phyloP scores from a whole-genome alignment of 2,113 vertebrate genomes.

The Neoarius graeffei region DNA sequence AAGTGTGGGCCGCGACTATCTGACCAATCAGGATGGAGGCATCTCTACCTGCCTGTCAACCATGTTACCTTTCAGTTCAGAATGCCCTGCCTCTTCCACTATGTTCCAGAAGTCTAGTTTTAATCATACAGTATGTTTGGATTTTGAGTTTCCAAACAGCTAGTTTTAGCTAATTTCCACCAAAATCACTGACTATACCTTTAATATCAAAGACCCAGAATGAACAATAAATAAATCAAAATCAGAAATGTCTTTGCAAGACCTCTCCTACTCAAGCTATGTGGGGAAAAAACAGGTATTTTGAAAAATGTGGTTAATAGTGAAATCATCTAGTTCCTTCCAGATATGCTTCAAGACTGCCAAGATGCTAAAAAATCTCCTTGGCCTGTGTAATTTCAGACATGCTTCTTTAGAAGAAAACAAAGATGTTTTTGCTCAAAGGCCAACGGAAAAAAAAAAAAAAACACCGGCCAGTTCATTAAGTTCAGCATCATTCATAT shows the following conservation, averaged over 20 bases:
- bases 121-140: background rate
- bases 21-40: background rate
- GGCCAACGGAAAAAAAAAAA: constrained; percentile 1
- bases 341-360: constrained; percentile 1
- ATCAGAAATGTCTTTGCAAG: background rate
- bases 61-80: background rate
- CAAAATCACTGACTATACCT: background rate
- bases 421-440: constrained; percentile 34
- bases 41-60: background rate
- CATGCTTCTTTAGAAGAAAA: constrained; percentile 33
- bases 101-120: background rate
- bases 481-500: constrained; percentile 29
- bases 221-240: background rate
- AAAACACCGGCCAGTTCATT: constrained; percentile 25
- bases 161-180: background rate
- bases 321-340: constrained; percentile 1
- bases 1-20: background rate
- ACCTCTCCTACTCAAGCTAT: background rate
- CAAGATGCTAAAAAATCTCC: background rate
- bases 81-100: background rate
- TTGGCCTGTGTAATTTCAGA: constrained; percentile 18
- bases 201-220: background rate
- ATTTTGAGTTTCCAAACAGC: background rate
- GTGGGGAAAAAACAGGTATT: background rate
- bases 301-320: constrained; percentile 15